Evolutionary conservation across 2,113 vertebrate genomes (phyloP).

Genomic region (Nycticorax nycticorax): DNA sequence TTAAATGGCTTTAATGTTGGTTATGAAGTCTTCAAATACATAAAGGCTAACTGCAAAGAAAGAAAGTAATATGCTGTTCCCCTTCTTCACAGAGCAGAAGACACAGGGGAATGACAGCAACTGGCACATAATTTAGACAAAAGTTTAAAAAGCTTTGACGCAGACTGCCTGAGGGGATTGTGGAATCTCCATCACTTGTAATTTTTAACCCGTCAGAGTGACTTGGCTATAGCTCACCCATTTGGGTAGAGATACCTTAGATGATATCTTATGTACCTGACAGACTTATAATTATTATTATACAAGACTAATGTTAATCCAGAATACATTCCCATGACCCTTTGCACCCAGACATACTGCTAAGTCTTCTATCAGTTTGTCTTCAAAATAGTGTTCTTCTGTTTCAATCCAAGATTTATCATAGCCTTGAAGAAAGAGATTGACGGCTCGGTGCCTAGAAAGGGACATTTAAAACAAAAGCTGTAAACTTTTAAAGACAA

Average conservation of each 20-base stretch:
- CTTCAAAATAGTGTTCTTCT: constrained; percentile 97
- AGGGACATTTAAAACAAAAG: constrained; percentile 10
- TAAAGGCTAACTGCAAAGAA: not conserved
- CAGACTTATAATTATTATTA: not conserved
- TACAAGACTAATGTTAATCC: not conserved
- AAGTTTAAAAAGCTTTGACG: not conserved
- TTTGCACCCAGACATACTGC: constrained; percentile 78
- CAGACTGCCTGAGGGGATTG: not conserved
- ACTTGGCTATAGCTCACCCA: not conserved
- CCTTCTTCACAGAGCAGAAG: not conserved
- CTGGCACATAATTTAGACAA: not conserved
- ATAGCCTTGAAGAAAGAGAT: constrained; percentile 96
- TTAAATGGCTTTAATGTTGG: not conserved
- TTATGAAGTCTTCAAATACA: not conserved
- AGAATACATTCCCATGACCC: not conserved
- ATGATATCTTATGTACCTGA: not conserved
- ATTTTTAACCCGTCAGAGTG: not conserved
- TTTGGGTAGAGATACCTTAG: not conserved
- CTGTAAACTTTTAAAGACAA: not conserved
- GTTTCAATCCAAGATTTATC: constrained; percentile 97
- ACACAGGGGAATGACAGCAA: not conserved
- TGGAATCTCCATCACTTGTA: not conserved
- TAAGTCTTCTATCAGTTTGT: constrained; percentile 95
- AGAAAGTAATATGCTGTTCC: not conserved
- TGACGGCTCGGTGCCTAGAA: constrained; percentile 90